Conservation (phyloP, 2,888 invertebrate genomes). For the Sphecodes monilicornis region DNA sequence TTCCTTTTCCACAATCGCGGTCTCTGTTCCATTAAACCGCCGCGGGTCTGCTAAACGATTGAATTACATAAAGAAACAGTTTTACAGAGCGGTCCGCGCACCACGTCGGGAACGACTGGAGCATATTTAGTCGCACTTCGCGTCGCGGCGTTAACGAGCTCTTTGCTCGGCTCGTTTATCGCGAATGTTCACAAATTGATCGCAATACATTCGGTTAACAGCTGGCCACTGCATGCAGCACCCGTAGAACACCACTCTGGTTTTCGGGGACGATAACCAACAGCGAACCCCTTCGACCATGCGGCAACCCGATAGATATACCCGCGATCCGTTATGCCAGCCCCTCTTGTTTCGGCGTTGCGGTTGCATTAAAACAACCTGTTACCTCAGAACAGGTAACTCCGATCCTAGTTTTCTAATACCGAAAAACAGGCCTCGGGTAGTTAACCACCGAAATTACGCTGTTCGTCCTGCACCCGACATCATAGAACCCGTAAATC, state of each 20-base stretch:
- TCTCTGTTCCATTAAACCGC: background rate
- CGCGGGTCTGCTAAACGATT: background rate
- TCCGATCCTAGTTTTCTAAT: slow-evolving; percentile 55
- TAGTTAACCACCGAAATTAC: slow-evolving; percentile 56
- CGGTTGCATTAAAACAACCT: slow-evolving; percentile 76
- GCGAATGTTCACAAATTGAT: slow-evolving; percentile 58
- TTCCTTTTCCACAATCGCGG: background rate
- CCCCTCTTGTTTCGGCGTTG: slow-evolving; percentile 71
- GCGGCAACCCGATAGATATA: slow-evolving; percentile 63
- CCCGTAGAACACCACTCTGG: slow-evolving; percentile 60
- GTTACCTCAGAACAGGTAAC: slow-evolving; percentile 69
- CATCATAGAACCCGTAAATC: slow-evolving; percentile 13
- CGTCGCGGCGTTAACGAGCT: slow-evolving; percentile 39
- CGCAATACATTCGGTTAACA: slow-evolving; percentile 64
- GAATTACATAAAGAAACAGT: slow-evolving; percentile 15
- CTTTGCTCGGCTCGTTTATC: slow-evolving; percentile 49
- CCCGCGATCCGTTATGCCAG: slow-evolving; percentile 62
- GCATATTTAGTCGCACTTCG: background rate
- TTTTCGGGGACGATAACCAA: slow-evolving; percentile 65
- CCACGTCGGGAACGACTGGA: background rate
- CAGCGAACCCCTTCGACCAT: slow-evolving; percentile 55
- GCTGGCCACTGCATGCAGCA: slow-evolving; percentile 52
- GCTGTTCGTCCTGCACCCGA: slow-evolving; percentile 1
- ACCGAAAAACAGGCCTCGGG: slow-evolving; percentile 53
- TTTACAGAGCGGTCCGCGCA: slow-evolving; percentile 1